phyloP scores from a whole-genome alignment of 2,113 vertebrate species.

The Otus sunia region DNA sequence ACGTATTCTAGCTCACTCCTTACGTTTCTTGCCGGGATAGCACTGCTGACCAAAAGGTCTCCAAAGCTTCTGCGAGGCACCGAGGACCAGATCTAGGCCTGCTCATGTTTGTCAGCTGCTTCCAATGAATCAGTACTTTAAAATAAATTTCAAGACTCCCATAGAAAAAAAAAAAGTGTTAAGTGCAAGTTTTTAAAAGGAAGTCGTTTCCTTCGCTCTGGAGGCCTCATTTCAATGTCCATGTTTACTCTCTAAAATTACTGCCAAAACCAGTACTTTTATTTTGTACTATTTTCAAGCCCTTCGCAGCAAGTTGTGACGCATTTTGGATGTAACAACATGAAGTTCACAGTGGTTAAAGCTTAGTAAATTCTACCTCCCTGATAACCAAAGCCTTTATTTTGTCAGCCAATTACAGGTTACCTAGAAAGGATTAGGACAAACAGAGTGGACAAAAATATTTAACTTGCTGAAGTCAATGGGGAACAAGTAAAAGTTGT shows the following conservation, averaged over 20 bases:
- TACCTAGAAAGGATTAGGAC: background rate
- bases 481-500: background rate
- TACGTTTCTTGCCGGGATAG: background rate
- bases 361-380: background rate
- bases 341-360: background rate
- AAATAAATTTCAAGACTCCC: background rate
- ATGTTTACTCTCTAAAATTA: background rate
- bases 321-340: background rate
- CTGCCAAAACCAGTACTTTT: background rate
- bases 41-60: background rate
- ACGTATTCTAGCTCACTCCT: background rate
- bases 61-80: background rate
- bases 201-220: fast-evolving
- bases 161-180: background rate
- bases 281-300: conserved; percentile 3
- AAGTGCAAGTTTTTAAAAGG: background rate
- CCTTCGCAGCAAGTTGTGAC: background rate
- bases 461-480: conserved; percentile 3
- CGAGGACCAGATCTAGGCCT: background rate
- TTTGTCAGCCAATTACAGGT: background rate
- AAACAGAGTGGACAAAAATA: background rate
- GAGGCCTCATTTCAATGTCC: background rate
- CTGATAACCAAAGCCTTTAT: background rate
- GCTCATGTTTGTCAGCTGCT: background rate
- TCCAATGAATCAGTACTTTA: background rate